phyloP scores from a whole-genome alignment of 2,888 invertebrate genomes.

The Chouioia cunea region DNA sequence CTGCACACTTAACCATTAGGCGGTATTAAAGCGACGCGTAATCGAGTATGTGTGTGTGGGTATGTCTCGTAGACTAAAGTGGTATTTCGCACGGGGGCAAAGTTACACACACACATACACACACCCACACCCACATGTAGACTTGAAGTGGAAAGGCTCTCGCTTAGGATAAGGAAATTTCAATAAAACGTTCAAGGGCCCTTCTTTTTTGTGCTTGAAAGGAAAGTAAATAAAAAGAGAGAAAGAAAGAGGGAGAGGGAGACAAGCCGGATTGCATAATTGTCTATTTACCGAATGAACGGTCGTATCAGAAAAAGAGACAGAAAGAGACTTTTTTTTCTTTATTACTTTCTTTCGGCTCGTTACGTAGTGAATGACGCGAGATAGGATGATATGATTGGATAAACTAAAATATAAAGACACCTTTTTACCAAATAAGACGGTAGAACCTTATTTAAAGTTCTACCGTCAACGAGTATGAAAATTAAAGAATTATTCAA shows the following conservation, averaged over 20 bases:
- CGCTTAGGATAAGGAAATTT: slow-evolving; percentile 38
- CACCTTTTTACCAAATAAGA: background rate
- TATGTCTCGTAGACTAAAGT: no score
- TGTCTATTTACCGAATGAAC: background rate
- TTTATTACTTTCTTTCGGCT: no score
- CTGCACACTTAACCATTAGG: no score
- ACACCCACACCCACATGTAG: no score
- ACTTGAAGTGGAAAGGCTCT: no score
- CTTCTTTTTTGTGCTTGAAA: background rate
- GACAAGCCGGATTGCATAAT: slow-evolving; percentile 19
- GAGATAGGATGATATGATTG: no score
- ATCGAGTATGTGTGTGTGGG: slow-evolving; percentile 19
- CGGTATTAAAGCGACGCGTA: slow-evolving; percentile 23
- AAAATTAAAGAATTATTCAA: no score
- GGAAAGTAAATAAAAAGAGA: slow-evolving; percentile 14
- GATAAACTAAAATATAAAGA: background rate
- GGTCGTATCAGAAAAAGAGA: no score
- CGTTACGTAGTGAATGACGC: no score
- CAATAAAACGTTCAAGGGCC: slow-evolving; percentile 29
- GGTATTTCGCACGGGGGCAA: background rate
- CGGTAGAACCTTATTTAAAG: background rate
- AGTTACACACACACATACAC: no score
- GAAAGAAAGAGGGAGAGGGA: no score
- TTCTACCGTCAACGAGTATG: no score
- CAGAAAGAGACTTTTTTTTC: background rate